Conservation (phyloP, 2,113 vertebrate species). For the Epinephelus lanceolatus region DNA sequence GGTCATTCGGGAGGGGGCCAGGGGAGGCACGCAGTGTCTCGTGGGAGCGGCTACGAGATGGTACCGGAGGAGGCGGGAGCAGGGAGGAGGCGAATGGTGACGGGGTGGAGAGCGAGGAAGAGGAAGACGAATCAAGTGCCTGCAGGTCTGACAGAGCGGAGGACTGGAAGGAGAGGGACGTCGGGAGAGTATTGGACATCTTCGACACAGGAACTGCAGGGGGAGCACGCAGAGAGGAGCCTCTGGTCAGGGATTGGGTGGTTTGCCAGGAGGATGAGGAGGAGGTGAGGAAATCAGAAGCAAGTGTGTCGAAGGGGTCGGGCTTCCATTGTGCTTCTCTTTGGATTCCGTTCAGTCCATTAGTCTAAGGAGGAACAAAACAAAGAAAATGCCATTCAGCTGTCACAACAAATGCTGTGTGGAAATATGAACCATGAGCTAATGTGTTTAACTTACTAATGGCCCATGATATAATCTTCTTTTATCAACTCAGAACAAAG, state of each 20-base stretch:
- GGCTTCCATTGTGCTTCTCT: conserved; percentile 87
- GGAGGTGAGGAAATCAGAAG: conserved; percentile 84
- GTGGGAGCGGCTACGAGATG: conserved; percentile 86
- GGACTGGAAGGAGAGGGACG: conserved; percentile 79
- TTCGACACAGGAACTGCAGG: conserved; percentile 60
- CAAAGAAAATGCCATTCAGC: conserved; percentile 27
- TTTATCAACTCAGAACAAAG: neutral
- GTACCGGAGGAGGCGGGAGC: conserved; percentile 83
- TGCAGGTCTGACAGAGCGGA: conserved; percentile 79
- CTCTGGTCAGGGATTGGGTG: conserved; percentile 85
- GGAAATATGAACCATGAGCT: neutral
- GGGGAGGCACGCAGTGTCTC: conserved; percentile 84
- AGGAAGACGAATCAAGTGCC: conserved; percentile 68
- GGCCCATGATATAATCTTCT: neutral
- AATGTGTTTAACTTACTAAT: neutral
- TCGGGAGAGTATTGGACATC: conserved; percentile 74
- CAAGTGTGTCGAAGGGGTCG: conserved; percentile 88
- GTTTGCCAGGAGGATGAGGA: conserved; percentile 79
- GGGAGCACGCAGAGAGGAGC: conserved; percentile 66
- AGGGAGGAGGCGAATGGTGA: conserved; percentile 74
- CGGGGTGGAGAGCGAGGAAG: conserved; percentile 58
- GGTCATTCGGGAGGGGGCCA: conserved; percentile 80
- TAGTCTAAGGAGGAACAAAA: conserved; percentile 81
- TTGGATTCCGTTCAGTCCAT: conserved; percentile 82
- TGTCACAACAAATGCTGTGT: neutral